Percentiles rank a stretch among this genome's conserved stretches.
These are phyloP conservation scores for Chromoteleia sp. DNA, from an alignment of 2,888 invertebrate species.

Conservation along the genomic window DNA sequence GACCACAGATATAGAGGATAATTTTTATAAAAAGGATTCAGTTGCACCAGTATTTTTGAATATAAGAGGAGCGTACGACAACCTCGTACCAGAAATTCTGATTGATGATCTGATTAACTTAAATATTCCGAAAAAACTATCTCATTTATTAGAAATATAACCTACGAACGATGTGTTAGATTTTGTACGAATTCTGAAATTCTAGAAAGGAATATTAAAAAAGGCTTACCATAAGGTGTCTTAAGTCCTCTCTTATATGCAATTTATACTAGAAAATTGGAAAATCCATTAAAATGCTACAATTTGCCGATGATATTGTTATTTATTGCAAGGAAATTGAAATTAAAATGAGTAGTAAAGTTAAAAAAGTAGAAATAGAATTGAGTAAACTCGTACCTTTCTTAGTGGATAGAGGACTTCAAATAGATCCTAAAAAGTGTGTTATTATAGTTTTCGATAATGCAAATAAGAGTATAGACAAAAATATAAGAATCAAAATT, in stretches of 20 bases:
- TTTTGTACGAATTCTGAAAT: conserved; percentile 22
- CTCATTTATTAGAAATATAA: conserved; percentile 33
- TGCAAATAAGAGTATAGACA: neutral
- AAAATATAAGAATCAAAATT: conserved; percentile 8
- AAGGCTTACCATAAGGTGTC: conserved; percentile 34
- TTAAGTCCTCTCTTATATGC: conserved; percentile 42
- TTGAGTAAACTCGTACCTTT: neutral
- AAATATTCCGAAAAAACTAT: conserved; percentile 37
- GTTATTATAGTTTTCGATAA: conserved; percentile 42
- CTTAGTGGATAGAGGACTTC: neutral
- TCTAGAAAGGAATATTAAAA: neutral
- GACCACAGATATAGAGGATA: conserved; percentile 14
- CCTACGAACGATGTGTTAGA: neutral
- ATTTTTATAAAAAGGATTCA: conserved; percentile 21
- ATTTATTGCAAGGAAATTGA: neutral
- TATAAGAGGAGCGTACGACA: conserved; percentile 24
- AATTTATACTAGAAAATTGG: conserved; percentile 46
- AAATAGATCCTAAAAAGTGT: conserved; percentile 46
- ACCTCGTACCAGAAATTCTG: conserved; percentile 36
- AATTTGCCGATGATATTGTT: conserved; percentile 15
- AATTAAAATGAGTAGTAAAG: neutral
- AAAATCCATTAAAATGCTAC: conserved; percentile 25
- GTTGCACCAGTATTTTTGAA: conserved; percentile 11
- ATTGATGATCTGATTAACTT: conserved; percentile 40
- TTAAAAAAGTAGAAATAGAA: neutral